Evolutionary conservation across 2,888 invertebrate species (phyloP).

Genomic region (Tachina lurida): DNA sequence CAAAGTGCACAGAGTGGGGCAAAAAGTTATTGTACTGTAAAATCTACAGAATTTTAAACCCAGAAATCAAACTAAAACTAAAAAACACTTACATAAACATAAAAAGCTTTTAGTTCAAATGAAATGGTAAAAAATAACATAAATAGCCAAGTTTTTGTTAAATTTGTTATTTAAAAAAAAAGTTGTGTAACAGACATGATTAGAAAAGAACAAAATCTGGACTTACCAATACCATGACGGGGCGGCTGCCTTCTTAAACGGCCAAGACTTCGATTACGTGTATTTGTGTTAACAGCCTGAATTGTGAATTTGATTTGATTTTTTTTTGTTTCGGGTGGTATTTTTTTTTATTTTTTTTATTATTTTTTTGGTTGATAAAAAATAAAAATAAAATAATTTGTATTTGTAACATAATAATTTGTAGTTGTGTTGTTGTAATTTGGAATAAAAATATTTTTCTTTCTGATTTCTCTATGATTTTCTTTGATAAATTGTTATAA

Average conservation of each 20-base stretch:
- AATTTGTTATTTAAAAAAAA: not conserved
- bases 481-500: slow-evolving; percentile 48
- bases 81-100: slow-evolving; percentile 28
- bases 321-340: slow-evolving; percentile 62
- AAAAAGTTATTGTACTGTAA: slow-evolving; percentile 9
- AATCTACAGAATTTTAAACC: slow-evolving; percentile 16
- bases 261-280: slow-evolving; percentile 84
- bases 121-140: slow-evolving; percentile 1
- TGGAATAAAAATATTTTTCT: slow-evolving; percentile 52
- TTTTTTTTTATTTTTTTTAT: slow-evolving; percentile 49
- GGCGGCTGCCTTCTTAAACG: slow-evolving; percentile 84
- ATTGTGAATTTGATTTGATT: slow-evolving; percentile 71
- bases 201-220: slow-evolving; percentile 19
- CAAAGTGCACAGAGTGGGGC: slow-evolving; percentile 56
- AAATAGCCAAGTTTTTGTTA: slow-evolving; percentile 3
- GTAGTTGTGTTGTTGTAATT: slow-evolving; percentile 66
- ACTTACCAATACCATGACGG: slow-evolving; percentile 84
- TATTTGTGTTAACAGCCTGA: slow-evolving; percentile 84
- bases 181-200: not conserved
- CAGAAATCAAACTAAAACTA: not conserved
- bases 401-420: slow-evolving; percentile 67
- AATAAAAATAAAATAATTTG: slow-evolving; percentile 68
- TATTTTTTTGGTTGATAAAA: slow-evolving; percentile 62
- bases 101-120: not conserved
- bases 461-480: slow-evolving; percentile 19